Base-by-base conservation (phyloP, 2,888 invertebrate genomes). In the Ochlodes sylvanus region DNA sequence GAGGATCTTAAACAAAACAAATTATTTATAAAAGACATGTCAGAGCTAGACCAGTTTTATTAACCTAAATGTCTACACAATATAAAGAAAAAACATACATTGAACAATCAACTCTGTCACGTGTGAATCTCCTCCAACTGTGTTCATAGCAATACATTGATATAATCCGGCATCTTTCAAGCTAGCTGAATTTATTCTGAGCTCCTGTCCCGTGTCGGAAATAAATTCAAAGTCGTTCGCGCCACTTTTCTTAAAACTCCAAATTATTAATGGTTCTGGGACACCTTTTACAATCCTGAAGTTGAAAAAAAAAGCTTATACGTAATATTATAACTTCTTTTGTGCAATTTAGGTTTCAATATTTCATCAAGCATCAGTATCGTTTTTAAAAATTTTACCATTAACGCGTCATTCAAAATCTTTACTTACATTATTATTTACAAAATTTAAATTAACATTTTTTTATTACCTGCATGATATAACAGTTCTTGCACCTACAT, bases 141-240 rank as follows among this genome's bases (percentile, higher is more conserved):
- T 9, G 15, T 65, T 65, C 10, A 34, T 41, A 0, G 65, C 65
- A n/a, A 7, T n/a, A 58, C 65, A 65, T 50, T 34, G 57, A 14
- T 65, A 65, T 47, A 19, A 14, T 7, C 64, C 64, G n/a, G 38
- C 47, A 57, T 38, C 19, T 14, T 50, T 19, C 1, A 19, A 47
- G 21, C 47, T 21, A 3, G 44, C 38, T 21, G 57, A 12, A 27
- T 50, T 21, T 38, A 57, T 50, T 12, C 9, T 21, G 2, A 65
- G 10, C 1, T 38, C 21, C 17, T 57, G 50, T 19, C 32, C 15
- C 1, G 38, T 38, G 5, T 57, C 47, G 6, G 50, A 6, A 9
- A 65, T 7, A n/a, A 0, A 7, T 2, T 50, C n/a, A 55, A 57
- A 65, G n/a, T 50, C 41, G 14, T 1, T 58, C 1, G 41, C 14